Evolutionary conservation across 2,888 invertebrate species (phyloP).

Genomic region (Oxytorus armatus): DNA sequence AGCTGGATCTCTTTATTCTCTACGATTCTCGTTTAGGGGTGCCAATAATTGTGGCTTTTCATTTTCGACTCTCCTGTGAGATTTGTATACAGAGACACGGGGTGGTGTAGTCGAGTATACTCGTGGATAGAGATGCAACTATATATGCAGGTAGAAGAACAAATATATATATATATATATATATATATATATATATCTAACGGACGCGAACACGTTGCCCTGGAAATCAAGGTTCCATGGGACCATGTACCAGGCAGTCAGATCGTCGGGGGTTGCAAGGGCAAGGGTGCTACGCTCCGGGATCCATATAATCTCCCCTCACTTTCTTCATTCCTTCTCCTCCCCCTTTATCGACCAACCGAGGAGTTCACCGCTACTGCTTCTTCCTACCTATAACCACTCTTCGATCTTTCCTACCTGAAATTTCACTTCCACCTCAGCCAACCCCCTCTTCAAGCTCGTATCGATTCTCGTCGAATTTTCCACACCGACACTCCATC

Average conservation of each 20-base stretch:
- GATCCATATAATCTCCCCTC: constrained; percentile 31
- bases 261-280: constrained; percentile 58
- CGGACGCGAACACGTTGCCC: constrained; percentile 36
- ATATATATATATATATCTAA: constrained; percentile 4
- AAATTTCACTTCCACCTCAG: constrained; percentile 36
- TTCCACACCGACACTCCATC: neutral
- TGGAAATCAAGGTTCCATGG: constrained; percentile 59
- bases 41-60: neutral
- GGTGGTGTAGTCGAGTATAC: too few species aligned
- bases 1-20: neutral
- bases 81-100: neutral
- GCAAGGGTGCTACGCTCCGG: constrained; percentile 57
- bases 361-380: constrained; percentile 15
- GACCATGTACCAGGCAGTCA: constrained; percentile 49
- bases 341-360: constrained; percentile 43
- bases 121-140: neutral
- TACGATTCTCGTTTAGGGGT: neutral
- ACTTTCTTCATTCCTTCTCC: constrained; percentile 22
- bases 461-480: constrained; percentile 1
- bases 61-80: neutral
- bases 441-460: constrained; percentile 17
- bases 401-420: constrained; percentile 53
- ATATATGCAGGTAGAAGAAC: neutral
- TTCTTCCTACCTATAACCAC: constrained; percentile 24
- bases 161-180: neutral